phyloP scores from a whole-genome alignment of 2,797 vertebrate species.

The Pseudotriccus pelzelni region DNA sequence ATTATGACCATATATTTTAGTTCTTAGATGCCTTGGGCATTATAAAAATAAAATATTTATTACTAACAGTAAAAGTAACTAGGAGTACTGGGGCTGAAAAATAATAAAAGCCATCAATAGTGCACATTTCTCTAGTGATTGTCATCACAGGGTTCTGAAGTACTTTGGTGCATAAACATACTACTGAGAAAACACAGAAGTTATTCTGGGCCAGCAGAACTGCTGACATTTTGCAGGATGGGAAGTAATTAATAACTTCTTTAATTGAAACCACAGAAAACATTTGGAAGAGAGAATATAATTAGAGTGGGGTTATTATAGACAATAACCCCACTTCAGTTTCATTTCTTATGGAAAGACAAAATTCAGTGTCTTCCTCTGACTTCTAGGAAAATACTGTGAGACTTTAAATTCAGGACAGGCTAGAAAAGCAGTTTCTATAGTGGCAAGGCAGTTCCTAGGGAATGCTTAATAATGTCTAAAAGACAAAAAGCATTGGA shows the following conservation, averaged over 20 bases:
- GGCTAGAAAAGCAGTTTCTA: background rate
- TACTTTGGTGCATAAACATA: background rate
- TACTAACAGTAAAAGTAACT: background rate
- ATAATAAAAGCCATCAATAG: background rate
- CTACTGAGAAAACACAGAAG: background rate
- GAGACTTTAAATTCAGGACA: background rate
- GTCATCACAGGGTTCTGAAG: background rate
- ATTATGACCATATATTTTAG: background rate
- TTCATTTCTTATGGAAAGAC: background rate
- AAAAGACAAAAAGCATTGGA: background rate
- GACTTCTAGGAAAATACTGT: background rate
- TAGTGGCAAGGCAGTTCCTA: background rate
- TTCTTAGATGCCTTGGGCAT: background rate
- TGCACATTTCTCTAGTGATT: background rate
- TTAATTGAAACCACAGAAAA: conserved; percentile 50
- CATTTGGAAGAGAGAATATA: conserved; percentile 11
- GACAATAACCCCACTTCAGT: background rate
- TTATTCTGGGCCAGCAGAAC: background rate
- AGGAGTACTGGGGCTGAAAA: background rate
- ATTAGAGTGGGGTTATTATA: background rate
- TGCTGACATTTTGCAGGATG: background rate
- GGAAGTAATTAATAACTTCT: conserved; percentile 60
- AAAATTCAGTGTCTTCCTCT: background rate
- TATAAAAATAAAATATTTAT: background rate
- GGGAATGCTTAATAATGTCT: background rate